Percentiles rank a stretch among this genome's conserved stretches.
Conservation (phyloP, 2,113 vertebrate genomes). For the Calyptomena viridis region DNA sequence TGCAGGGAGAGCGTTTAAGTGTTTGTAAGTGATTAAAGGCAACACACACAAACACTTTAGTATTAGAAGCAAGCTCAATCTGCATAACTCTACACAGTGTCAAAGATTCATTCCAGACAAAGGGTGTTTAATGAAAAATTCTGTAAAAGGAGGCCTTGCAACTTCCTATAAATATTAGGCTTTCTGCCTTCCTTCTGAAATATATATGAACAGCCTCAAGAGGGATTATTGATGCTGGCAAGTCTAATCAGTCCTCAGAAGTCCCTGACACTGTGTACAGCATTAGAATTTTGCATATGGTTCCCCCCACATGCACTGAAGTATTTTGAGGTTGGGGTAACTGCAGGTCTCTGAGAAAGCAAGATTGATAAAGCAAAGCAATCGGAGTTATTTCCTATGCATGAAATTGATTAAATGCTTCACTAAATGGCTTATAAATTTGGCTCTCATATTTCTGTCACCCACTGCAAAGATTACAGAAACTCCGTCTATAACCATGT, state of each 20-base stretch:
- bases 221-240: conserved; percentile 40
- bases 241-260: conserved; percentile 46
- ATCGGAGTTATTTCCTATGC: conserved; percentile 81
- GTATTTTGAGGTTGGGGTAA: conserved; percentile 51
- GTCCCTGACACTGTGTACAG: neutral
- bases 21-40: neutral
- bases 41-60: neutral
- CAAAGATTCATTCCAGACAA: conserved; percentile 37
- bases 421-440: conserved; percentile 87
- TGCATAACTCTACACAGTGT: neutral
- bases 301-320: neutral
- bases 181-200: conserved; percentile 56
- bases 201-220: conserved; percentile 56
- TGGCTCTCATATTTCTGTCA: conserved; percentile 86
- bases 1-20: neutral
- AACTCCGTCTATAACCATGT: conserved; percentile 75
- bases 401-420: conserved; percentile 88
- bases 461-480: conserved; percentile 85
- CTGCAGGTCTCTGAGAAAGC: conserved; percentile 57
- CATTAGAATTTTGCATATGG: neutral
- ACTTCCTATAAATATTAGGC: conserved; percentile 58
- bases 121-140: conserved; percentile 63
- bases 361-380: conserved; percentile 81
- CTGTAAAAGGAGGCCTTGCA: conserved; percentile 39
- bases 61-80: neutral